These are phyloP conservation scores for Magallana gigas DNA, from an alignment of 1,140 invertebrate species.

Conservation along the genomic window DNA sequence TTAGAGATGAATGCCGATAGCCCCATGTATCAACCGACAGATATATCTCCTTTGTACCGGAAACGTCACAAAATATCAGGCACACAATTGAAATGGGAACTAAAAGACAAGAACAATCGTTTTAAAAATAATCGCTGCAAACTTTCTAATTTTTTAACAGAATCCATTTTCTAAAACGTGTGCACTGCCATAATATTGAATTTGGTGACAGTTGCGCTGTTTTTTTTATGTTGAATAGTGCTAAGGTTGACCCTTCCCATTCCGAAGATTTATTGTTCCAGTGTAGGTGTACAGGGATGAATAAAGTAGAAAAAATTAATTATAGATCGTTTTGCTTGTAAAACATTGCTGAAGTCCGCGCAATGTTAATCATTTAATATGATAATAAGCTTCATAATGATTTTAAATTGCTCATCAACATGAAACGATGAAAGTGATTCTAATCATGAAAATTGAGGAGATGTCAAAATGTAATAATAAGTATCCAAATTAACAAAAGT, in stretches of 20 bases:
- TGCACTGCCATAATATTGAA: too few species aligned
- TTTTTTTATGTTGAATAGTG: too few species aligned
- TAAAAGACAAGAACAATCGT: neutral
- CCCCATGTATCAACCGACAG: neutral
- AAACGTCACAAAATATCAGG: slow-evolving; percentile 20
- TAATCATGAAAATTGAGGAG: too few species aligned
- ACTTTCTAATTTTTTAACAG: neutral
- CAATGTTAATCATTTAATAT: neutral
- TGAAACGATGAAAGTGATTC: neutral
- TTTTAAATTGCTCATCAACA: neutral
- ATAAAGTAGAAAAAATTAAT: neutral
- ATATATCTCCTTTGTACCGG: slow-evolving; percentile 14
- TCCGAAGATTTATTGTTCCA: neutral
- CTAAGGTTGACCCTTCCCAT: neutral
- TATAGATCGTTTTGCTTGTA: neutral
- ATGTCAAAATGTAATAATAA: too few species aligned
- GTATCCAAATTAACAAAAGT: too few species aligned
- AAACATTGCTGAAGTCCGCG: neutral
- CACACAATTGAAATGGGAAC: slow-evolving; percentile 15
- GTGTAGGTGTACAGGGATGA: neutral
- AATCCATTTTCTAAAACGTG: too few species aligned
- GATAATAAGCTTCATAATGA: neutral
- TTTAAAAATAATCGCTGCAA: neutral
- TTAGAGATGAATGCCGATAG: neutral
- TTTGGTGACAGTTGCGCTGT: too few species aligned